These are phyloP conservation scores for Bombus picipes DNA, from an alignment of 1,140 invertebrate genomes.

Conservation along the genomic window DNA sequence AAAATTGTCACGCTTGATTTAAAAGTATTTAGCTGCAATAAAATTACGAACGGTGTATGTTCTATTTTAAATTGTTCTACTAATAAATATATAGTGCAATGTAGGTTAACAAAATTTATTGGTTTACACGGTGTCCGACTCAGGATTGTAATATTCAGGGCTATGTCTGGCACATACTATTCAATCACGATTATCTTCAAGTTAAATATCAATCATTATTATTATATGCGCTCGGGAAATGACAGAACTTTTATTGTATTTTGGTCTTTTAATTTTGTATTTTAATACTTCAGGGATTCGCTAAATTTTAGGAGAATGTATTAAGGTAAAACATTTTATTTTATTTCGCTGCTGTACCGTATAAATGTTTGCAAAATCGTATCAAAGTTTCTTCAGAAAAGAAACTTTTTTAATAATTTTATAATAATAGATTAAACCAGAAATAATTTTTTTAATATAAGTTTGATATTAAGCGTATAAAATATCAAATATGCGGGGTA, in stretches of 20 bases:
- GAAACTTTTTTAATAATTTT: neutral
- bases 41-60: neutral
- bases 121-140: neutral
- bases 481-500: too few species aligned
- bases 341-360: too few species aligned
- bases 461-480: too few species aligned
- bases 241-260: neutral
- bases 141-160: neutral
- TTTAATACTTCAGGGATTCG: neutral
- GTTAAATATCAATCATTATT: neutral
- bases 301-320: neutral
- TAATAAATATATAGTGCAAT: neutral
- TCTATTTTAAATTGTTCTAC: neutral
- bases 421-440: too few species aligned
- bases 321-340: too few species aligned
- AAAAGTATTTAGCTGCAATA: neutral
- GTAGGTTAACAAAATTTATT: neutral
- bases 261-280: neutral
- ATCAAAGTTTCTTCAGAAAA: too few species aligned
- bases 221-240: neutral
- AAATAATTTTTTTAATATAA: too few species aligned
- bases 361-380: too few species aligned
- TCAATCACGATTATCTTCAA: neutral
- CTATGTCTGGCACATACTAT: neutral
- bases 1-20: neutral